Evolutionary conservation across 2,113 vertebrate species (phyloP), one percentile per base, ranked within the genome.

Genomic region (Ciconia stormi): DNA sequence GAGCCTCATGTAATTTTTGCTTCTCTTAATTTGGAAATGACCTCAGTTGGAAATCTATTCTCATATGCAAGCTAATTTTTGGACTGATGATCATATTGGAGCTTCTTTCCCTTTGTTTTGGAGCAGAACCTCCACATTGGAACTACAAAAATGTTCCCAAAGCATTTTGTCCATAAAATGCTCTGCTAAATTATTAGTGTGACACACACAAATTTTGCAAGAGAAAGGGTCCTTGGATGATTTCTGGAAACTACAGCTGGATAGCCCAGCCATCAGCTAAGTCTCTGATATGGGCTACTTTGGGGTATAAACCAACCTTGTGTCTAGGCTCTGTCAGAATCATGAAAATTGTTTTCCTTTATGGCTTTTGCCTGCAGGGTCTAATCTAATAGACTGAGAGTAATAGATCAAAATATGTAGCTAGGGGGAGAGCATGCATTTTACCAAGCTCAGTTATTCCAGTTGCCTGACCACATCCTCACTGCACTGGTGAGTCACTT

Each of bases 61-160:
- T 44, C 32, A 65, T 52, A 38, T 10, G 23, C 9, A 73, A 83
- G 40, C 3, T 34, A 38, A 16, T 21, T 83, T 44, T 52, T 52
- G 7, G 15, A 50, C 17, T 0, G 1, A 4, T 58, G 11, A 42
- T 47, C 22, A 20, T 50, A 29, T 1, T 42, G 16, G 15, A 88
- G 19, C 4, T 49, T 36, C 46, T 88, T 92, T 92, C 12, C 17
- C 13, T n/a, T 44, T 76, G 9, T 94, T 95, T 84, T 90, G 53
- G 21, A 71, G 13, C 16, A 90, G 63, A 90, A 70, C 5, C 21
- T 72, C 17, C n/a, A 26, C 5, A 30, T 0, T 29, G 23, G 63
- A 82, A 78, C 7, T 46, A 70, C 30, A 46, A 71, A 91, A 44
- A 71, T n/a, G 2, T 84, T 70, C 21, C 21, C 42, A 65, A 94